Evolutionary conservation across 2,797 vertebrate species (phyloP).

Genomic region (Momotus momota): DNA sequence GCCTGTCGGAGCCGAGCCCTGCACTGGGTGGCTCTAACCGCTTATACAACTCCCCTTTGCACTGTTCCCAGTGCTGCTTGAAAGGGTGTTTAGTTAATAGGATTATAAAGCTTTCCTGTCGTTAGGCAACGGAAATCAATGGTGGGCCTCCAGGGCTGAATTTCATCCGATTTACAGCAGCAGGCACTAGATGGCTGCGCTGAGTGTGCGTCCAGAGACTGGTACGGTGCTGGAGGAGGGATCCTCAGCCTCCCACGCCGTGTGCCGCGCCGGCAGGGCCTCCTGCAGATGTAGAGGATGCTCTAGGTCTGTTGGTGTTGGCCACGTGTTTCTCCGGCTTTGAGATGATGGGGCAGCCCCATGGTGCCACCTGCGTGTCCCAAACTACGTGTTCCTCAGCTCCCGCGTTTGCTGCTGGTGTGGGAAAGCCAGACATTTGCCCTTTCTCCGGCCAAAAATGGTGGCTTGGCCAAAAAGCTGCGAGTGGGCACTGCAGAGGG

Average conservation of each 20-base stretch:
- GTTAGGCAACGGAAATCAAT: constrained; percentile 64
- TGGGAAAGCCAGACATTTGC: not conserved
- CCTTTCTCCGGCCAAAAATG: not conserved
- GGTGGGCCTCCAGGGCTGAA: constrained; percentile 36
- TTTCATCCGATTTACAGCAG: not conserved
- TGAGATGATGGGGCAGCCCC: not conserved
- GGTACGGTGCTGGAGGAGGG: not conserved
- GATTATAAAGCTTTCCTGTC: constrained; percentile 67
- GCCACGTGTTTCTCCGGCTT: rapidly evolving
- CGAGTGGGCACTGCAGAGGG: not conserved
- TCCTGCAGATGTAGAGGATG: not conserved
- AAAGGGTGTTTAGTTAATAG: constrained; percentile 63
- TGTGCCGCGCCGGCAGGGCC: rapidly evolving
- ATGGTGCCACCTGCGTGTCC: rapidly evolving
- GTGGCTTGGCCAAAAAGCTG: not conserved
- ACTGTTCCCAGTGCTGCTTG: not conserved
- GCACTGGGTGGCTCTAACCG: not conserved
- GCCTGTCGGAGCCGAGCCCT: rapidly evolving
- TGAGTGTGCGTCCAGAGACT: not conserved
- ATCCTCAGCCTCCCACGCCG: rapidly evolving
- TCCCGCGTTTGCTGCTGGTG: not conserved
- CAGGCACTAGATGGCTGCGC: not conserved
- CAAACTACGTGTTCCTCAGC: not conserved
- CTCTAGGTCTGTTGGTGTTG: rapidly evolving
- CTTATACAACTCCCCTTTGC: not conserved